A percentile compares a stretch with the other conserved stretches of the same genome.
phyloP scores from a whole-genome alignment of 2,113 vertebrate genomes.

The Dasypus novemcinctus region DNA sequence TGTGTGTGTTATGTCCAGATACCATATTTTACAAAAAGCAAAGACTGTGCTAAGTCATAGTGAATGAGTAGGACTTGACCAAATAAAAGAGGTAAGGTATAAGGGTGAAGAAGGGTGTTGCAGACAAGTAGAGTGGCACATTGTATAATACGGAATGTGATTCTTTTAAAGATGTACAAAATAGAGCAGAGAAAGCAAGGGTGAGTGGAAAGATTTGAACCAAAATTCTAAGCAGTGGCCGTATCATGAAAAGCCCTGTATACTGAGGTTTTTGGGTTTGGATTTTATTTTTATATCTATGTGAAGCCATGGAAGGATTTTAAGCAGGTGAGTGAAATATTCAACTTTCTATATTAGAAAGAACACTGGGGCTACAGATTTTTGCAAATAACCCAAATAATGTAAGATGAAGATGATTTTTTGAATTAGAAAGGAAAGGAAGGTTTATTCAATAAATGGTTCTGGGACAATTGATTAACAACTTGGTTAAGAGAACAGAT shows the following conservation, averaged over 20 bases:
- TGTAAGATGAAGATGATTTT: background rate
- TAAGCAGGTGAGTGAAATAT: background rate
- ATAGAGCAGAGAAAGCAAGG: background rate
- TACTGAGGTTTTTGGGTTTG: background rate
- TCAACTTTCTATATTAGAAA: constrained; percentile 4
- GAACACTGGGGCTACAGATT: background rate
- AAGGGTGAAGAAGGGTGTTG: background rate
- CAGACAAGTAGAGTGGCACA: background rate
- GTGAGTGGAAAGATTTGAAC: background rate
- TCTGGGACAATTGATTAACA: background rate
- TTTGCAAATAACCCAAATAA: background rate
- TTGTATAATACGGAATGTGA: background rate
- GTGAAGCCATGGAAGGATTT: background rate
- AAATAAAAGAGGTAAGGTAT: background rate
- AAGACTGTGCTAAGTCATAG: background rate
- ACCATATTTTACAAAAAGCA: background rate
- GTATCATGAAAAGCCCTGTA: background rate
- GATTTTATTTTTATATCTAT: background rate
- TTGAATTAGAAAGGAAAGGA: background rate
- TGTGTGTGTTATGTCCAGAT: background rate
- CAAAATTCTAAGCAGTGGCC: background rate
- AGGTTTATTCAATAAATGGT: background rate
- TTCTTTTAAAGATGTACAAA: background rate
- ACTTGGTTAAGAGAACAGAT: constrained; percentile 12
- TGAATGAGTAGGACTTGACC: background rate